Evolutionary conservation across 2,113 vertebrate species (phyloP).

Genomic region (Oplegnathus fasciatus): DNA sequence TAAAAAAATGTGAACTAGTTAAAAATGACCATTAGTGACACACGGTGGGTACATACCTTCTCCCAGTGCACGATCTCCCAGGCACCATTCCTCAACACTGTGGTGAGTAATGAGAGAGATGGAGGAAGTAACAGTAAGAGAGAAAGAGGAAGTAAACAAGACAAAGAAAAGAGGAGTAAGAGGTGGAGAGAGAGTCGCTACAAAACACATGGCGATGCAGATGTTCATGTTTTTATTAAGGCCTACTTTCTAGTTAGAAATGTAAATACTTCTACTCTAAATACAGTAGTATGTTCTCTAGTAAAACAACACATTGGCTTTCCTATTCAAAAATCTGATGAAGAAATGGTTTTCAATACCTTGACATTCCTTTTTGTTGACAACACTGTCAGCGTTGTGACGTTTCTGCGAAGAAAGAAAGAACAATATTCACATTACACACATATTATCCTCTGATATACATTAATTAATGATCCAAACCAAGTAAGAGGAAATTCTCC

Average conservation of each 20-base stretch:
- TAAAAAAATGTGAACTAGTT: conserved; percentile 1
- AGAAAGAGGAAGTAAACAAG: conserved; percentile 1
- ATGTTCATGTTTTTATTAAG: background rate
- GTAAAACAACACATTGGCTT: background rate
- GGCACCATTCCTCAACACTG: conserved; percentile 96
- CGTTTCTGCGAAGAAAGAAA: conserved; percentile 89
- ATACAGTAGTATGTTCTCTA: background rate
- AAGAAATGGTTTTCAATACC: conserved; percentile 82
- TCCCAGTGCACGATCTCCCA: conserved; percentile 99
- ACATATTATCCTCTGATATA: background rate
- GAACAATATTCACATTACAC: background rate
- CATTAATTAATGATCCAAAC: background rate
- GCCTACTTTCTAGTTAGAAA: background rate
- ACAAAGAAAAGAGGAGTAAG: background rate
- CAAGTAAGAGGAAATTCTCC: background rate
- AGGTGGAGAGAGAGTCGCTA: background rate
- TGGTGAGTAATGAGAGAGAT: conserved; percentile 30
- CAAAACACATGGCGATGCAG: background rate
- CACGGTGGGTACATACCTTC: conserved; percentile 87
- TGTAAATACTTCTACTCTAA: background rate
- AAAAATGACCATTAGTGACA: conserved; percentile 4
- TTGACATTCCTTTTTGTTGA: conserved; percentile 99
- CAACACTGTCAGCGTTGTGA: conserved; percentile 94
- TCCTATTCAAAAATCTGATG: background rate
- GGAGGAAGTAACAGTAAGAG: background rate